phyloP scores from a whole-genome alignment of 2,888 invertebrate species.

The Incurvaria masculella region DNA sequence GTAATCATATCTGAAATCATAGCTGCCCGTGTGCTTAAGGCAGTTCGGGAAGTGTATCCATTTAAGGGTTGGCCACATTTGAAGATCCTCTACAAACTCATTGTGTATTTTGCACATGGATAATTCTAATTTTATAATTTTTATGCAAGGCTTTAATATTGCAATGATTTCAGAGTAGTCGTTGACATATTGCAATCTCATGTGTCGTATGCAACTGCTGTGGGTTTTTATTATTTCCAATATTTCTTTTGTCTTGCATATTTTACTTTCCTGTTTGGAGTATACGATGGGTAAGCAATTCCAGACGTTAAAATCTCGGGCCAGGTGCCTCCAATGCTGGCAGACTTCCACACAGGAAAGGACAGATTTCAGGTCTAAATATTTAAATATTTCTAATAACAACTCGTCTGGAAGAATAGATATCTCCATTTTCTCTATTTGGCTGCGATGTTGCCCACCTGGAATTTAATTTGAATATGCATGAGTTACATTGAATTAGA shows the following conservation, averaged over 20 bases:
- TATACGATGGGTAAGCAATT: conserved; percentile 30
- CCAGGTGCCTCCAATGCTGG: conserved; percentile 34
- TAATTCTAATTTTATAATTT: conserved; percentile 37
- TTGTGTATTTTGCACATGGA: conserved; percentile 41
- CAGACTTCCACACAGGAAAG: conserved; percentile 36
- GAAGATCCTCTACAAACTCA: conserved; percentile 32
- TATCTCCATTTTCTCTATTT: too few species aligned
- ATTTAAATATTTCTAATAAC: conserved; percentile 35
- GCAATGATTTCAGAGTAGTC: conserved; percentile 31
- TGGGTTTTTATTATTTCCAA: conserved; percentile 32
- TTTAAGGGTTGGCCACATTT: conserved; percentile 32
- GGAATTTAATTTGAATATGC: too few species aligned
- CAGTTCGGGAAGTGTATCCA: conserved; percentile 42
- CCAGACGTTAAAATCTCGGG: conserved; percentile 35
- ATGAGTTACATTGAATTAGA: too few species aligned
- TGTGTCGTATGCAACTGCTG: conserved; percentile 27
- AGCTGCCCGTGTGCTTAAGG: conserved; percentile 24
- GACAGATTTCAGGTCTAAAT: conserved; percentile 32
- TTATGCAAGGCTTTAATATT: conserved; percentile 31
- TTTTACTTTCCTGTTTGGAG: conserved; percentile 37
- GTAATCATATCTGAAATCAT: conserved; percentile 31
- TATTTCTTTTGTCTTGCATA: conserved; percentile 30
- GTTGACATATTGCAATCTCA: conserved; percentile 41
- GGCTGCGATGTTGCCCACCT: too few species aligned
- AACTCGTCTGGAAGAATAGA: conserved; percentile 47